phyloP scores from a whole-genome alignment of 2,113 vertebrate genomes.

The Chaetops frenatus region DNA sequence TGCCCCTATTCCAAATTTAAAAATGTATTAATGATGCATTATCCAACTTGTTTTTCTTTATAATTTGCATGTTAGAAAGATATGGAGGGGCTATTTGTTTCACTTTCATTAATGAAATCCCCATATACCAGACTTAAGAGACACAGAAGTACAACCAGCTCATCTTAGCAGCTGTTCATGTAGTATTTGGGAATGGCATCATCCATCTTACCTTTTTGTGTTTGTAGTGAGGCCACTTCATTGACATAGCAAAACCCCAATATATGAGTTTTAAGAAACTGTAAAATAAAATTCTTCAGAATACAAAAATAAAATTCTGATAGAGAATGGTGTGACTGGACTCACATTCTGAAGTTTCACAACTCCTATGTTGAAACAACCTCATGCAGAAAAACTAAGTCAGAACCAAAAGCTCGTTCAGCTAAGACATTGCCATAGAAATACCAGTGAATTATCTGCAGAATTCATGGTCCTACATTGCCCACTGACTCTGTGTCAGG shows the following conservation, averaged over 20 bases:
- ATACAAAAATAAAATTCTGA: neutral
- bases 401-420: neutral
- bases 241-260: neutral
- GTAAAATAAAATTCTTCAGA: neutral
- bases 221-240: neutral
- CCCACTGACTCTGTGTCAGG: neutral
- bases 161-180: neutral
- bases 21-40: neutral
- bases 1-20: neutral
- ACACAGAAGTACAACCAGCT: neutral
- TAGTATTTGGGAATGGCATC: neutral
- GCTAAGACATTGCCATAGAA: neutral
- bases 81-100: neutral
- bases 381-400: neutral
- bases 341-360: neutral
- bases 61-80: neutral
- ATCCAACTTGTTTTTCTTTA: neutral
- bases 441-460: neutral
- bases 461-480: neutral
- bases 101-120: neutral
- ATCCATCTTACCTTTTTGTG: neutral
- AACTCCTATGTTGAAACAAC: neutral
- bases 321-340: neutral
- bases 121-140: neutral
- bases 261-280: neutral